Conservation (phyloP, 2,113 vertebrate genomes). For the Hemichromis elongatus region DNA sequence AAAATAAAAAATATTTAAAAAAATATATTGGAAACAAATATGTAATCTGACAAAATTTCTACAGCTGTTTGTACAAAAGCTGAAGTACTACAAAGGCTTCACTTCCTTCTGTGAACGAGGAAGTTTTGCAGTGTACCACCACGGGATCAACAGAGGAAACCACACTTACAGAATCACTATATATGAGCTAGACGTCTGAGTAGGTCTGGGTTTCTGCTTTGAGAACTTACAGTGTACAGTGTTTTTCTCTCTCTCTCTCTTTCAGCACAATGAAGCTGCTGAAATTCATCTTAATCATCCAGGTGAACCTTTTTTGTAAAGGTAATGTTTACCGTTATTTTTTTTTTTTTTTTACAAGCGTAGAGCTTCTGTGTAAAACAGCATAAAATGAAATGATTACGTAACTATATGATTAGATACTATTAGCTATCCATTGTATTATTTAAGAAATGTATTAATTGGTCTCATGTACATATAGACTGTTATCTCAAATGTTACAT, state of each 20-base stretch:
- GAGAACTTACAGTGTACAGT: not conserved
- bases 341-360: not conserved
- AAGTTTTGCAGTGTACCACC: not conserved
- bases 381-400: not conserved
- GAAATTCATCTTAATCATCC: not conserved
- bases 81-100: not conserved
- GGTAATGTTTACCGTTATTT: slow-evolving; percentile 21
- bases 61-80: not conserved
- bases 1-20: not conserved
- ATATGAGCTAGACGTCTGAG: rapidly evolving
- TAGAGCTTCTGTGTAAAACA: not conserved
- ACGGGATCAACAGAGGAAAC: not conserved
- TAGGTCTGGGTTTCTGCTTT: not conserved
- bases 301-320: slow-evolving; percentile 12
- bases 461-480: not conserved
- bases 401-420: no score
- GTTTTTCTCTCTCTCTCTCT: not conserved
- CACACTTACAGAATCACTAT: not conserved
- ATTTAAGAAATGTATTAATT: not conserved
- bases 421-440: not conserved
- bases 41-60: not conserved
- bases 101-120: slow-evolving; percentile 5
- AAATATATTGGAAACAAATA: rapidly evolving
- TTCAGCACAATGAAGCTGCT: slow-evolving; percentile 37
- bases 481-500: not conserved